Evolutionary conservation across 1,140 invertebrate species (phyloP).

Genomic region (Panulirus ornatus): DNA sequence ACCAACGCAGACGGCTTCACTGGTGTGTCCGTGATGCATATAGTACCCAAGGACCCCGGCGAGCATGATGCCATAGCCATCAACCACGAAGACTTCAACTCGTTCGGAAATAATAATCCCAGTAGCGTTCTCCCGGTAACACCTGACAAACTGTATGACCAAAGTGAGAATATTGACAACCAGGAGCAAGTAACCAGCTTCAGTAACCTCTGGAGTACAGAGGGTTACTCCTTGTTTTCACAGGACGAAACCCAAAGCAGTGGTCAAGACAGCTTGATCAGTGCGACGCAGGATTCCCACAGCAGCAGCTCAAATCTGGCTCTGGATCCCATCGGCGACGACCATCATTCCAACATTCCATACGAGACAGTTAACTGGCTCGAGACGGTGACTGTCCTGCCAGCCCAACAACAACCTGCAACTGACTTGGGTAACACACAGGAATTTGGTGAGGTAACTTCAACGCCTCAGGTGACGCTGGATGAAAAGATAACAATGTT

Average conservation of each 20-base stretch:
- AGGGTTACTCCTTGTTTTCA: not conserved
- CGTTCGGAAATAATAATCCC: conserved; percentile 11
- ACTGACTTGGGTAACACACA: not conserved
- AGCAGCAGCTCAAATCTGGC: not conserved
- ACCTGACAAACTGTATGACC: not conserved
- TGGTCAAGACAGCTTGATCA: not conserved
- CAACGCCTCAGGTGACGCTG: not conserved
- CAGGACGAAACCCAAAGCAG: not conserved
- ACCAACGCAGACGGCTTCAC: conserved; percentile 47
- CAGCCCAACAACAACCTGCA: not conserved
- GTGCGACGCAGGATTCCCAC: not conserved
- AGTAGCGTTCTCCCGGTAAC: not conserved
- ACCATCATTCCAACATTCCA: not conserved
- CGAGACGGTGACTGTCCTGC: not conserved
- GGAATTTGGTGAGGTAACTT: too few relatives aligned
- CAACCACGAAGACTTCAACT: conserved; percentile 17
- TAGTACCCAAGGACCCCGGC: conserved; percentile 34
- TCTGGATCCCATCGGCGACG: not conserved
- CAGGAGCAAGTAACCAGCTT: not conserved
- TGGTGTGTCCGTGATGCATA: conserved; percentile 43
- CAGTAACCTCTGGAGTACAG: not conserved
- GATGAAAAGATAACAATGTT: not conserved
- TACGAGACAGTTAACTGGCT: not conserved
- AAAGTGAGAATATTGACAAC: not conserved
- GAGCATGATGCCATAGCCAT: not conserved